Base-by-base conservation (phyloP, 2,888 invertebrate genomes). In the Oegoconia quadripuncta region DNA sequence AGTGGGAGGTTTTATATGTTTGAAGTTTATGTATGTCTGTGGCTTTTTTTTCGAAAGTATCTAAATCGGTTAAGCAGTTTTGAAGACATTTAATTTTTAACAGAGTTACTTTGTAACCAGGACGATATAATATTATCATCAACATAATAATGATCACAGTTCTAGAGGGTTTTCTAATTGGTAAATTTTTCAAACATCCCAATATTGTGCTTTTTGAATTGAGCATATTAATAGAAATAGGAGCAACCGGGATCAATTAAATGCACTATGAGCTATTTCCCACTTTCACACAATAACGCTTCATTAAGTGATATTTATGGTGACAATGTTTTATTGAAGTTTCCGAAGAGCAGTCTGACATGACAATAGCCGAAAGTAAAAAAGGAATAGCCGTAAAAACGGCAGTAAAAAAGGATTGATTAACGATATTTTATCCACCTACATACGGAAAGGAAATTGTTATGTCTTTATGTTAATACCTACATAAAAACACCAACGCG, bases 191-290 rank as follows among this genome's bases (percentile, higher is more conserved):
- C n/a, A n/a, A n/a, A n/a, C n/a, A n/a, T n/a, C n/a, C n/a, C n/a
- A n/a, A n/a, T n/a, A n/a, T n/a, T n/a, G 31, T 14, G 11, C n/a
- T 14, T 23, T 18, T 20, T 7, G 13, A 3, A 13, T 31, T 15
- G 27, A n/a, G 25, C 15, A 23, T 16, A 30, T 26, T 20, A 38
- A 39, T 31, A 43, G 18, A 37, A 41, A 39, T 39, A 41, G 43
- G 44, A 34, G 28, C 46, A 48, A 46, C 52, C 58, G 51, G 42
- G 42, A 41, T 46, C 52, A 59, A 59, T 55, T 59, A 50, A 41
- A 47, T 48, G 50, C 52, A 55, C 50, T 52, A 56, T 47, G 52
- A 55, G 48, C 40, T 25, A 42, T 41, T 56, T 59, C 62, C 59
- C 50, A 55, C 57, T 52, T 53, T 59, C 52, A 38, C 45, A 49